A percentile compares a stretch with the other conserved stretches of the same genome.
Evolutionary conservation across 2,113 vertebrate genomes (phyloP).

Genomic region (Rhombomys opimus): DNA sequence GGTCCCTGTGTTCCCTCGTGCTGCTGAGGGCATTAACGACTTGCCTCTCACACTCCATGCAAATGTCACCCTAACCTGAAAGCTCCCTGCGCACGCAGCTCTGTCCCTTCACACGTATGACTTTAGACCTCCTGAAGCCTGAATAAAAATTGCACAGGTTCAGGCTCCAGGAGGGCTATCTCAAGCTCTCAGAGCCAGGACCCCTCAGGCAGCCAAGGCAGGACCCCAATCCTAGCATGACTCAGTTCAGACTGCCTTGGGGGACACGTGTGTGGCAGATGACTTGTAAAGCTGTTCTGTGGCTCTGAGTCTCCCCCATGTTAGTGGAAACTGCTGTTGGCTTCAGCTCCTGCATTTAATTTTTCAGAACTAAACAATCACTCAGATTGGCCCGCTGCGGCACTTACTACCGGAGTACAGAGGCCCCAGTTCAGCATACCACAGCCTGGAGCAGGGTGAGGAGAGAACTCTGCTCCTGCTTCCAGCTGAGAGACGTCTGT

Average conservation of each 20-base stretch:
- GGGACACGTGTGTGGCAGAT: slow-evolving; percentile 53
- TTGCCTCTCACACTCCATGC: not conserved
- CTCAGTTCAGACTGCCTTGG: not conserved
- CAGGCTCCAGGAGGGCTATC: fast-evolving
- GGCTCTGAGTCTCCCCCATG: slow-evolving; percentile 37
- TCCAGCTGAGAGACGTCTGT: not conserved
- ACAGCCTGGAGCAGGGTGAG: not conserved
- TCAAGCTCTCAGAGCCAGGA: not conserved
- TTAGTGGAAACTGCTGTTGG: slow-evolving; percentile 63
- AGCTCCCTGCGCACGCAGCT: not conserved
- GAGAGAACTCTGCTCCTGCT: not conserved
- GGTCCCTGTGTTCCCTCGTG: not conserved
- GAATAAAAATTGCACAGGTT: fast-evolving
- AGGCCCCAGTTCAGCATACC: not conserved
- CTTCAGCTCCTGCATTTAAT: slow-evolving; percentile 71
- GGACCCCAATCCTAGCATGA: not conserved
- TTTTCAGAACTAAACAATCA: slow-evolving; percentile 66
- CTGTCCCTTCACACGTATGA: not conserved
- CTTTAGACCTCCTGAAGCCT: not conserved
- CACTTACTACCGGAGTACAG: not conserved
- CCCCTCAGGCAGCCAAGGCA: not conserved
- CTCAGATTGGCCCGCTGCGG: slow-evolving; percentile 32
- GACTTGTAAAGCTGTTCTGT: slow-evolving; percentile 49
- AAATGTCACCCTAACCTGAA: not conserved
- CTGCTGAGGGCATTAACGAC: not conserved